Evolutionary conservation across 2,888 invertebrate genomes (phyloP), one percentile per base, ranked within the genome.

Genomic region (Cryptocephalus moraei): DNA sequence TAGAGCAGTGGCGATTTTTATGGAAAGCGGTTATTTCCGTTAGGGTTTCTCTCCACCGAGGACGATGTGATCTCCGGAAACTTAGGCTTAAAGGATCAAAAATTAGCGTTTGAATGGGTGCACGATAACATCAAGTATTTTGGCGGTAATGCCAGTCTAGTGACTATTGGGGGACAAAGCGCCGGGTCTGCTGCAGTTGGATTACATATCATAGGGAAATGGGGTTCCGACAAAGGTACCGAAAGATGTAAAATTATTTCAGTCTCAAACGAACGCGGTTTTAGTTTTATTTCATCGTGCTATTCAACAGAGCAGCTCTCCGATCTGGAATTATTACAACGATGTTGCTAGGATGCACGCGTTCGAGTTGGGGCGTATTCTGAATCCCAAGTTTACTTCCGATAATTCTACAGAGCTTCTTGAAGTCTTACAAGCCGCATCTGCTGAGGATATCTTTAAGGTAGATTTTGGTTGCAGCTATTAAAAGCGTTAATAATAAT

Each of bases 21-120:
- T n/a, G n/a, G n/a, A n/a, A n/a, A n/a, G n/a, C n/a, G n/a, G n/a
- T n/a, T n/a, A n/a, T 22, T 22, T 22, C 6, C 22, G n/a, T 32
- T 14, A 48, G 48, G 48, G 14, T 48, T 48, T 22, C 14, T 41
- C 2, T 45, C 38, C 4, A 44, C 48, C 8, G 45, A 48, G 34
- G 48, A 48, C 39, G 48, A 22, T 33, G 48, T 48, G 8, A 48
- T 48, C 42, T 45, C 48, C n/a, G 48, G 48, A 10, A 48, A 48
- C 10, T 31, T 48, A 9, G 45, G 48, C 33, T 40, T 48, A 40
- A 48, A 32, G n/a, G 48, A 48, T 33, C 44, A 44, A 4, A 44
- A 39, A n/a, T 36, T 48, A 10, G 48, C 48, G 13, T 22, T 48
- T 1, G 32, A 34, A 39, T 48, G 48, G 48, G 45, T 45, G 8